These are phyloP conservation scores for Catharus minimus DNA, from an alignment of 2,113 vertebrate genomes.

Conservation along the genomic window DNA sequence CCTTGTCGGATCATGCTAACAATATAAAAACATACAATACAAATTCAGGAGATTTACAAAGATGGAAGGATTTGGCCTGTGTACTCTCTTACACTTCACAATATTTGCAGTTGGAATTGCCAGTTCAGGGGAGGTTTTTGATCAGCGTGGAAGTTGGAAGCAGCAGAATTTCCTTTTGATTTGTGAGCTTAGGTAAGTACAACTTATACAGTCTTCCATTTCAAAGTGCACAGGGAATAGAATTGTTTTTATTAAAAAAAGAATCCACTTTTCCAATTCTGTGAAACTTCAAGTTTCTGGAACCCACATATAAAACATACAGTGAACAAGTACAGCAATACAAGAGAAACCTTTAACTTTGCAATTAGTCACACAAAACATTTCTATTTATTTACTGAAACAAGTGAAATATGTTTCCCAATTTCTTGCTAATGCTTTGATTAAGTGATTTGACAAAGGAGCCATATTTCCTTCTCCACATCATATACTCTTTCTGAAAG, in stretches of 20 bases:
- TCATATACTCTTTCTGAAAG: neutral
- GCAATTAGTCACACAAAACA: neutral
- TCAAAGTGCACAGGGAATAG: neutral
- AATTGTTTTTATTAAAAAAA: conserved; percentile 9
- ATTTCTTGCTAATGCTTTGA: neutral
- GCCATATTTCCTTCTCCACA: neutral
- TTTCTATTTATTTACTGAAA: neutral
- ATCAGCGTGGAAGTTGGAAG: accelerated
- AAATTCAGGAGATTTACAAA: neutral
- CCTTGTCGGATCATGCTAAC: neutral
- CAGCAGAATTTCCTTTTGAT: neutral
- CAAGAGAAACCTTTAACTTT: neutral
- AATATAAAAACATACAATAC: neutral
- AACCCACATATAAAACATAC: neutral
- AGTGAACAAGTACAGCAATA: neutral
- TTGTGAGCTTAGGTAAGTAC: neutral
- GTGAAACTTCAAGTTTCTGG: neutral
- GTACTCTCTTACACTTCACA: neutral
- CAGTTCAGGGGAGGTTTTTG: neutral
- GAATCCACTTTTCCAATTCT: neutral
- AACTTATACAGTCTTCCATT: neutral
- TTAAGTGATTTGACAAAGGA: neutral
- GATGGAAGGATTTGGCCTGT: neutral
- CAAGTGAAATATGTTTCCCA: neutral
- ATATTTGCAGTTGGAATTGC: neutral